Evolutionary conservation across 1,140 invertebrate species (phyloP), one percentile per base, ranked within the genome.

Genomic region (Frieseomelitta varia): DNA sequence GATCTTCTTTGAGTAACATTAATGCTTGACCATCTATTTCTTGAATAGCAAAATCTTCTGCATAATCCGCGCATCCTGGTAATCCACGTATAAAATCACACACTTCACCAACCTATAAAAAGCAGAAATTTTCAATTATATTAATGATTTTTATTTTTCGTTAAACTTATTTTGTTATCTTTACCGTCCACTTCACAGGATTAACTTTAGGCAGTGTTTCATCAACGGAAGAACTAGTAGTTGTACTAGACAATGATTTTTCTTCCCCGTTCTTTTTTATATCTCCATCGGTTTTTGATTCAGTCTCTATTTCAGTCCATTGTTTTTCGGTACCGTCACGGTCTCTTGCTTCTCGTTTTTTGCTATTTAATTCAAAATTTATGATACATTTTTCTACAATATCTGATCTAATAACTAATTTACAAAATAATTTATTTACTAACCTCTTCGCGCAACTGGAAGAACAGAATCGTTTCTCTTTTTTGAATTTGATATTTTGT

Each of bases 21-120:
- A 99, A 93, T 12, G 98, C 98, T 92, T 99, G 98, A 0, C 98
- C 98, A 92, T 99, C 98, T 87, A 99, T 99, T 94, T 99, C 98
- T 93, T 99, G 98, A 76, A 98, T 97, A 1, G 97, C 96, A 95
- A 99, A 99, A 93, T 99, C 98, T 92, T 99, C 98, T 1, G 98
- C 98, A 92, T 99, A 99, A 90, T 98, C 97, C 2, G 97, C 96
- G 93, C 98, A 99, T 0, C 98, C 99, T 1, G 96, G 96, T 80
- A 99, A 95, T 86, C 96, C 97, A 80, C 97, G 96, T 84, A 99
- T 98, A 90, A 99, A 99, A 67, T 99, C 98, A 91, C 96, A 97
- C 0, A 97, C 97, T 91, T 98, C 97, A 47, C 95, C 94, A 58
- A 97, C 97, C 95, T 97, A 92, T 24, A 68, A 77, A 72, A 88